Base-by-base conservation (phyloP, 2,888 invertebrate genomes). In the Luperina nickerlii region DNA sequence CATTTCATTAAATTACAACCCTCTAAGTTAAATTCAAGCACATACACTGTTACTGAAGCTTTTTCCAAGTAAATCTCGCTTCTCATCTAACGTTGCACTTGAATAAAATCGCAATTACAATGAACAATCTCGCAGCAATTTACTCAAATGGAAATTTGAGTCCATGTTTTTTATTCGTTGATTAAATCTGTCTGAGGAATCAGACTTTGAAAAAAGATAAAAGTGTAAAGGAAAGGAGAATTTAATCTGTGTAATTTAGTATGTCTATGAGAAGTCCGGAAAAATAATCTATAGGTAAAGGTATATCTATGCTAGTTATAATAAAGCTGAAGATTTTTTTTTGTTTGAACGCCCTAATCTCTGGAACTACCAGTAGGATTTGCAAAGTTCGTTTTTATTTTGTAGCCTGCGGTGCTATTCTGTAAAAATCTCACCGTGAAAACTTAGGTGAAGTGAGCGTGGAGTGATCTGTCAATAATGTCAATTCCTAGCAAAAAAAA, bases 81-180 rank as follows among this genome's bases (percentile, higher is more conserved):
- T 13, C 32, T 63, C 27, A 18, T 80, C 63, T 65, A 51, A 32
- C 15, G 1, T 48, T 76, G 45, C 76, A 67, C 18, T 15, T 67
- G 70, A 71, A 67, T 67, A 67, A 71, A 71, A 71, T 62, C 54
- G 82, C 62, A 82, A 76, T 81, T 71, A 71, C 82, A 70, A 38
- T 51, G 76, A 67, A 81, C 51, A 76, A 76, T 62, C 62, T 62
- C 54, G 3, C 57, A 11, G 63, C 27, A 68, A 82, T 62, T 71
- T 54, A 57, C 24, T 67, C 7, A 18, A 45, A 81, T 60, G 69
- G 67, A 81, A 81, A 79, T 72, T 71, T 15, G n/a, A 63, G n/a
- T 54, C 18, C 20, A 24, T 67, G 32, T 67, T 81, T 81, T 81
- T 71, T 67, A 45, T 68, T 45, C 76, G 7, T 42, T 66, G 42